Conservation (phyloP, 2,113 vertebrate species). For the Tachycineta bicolor region DNA sequence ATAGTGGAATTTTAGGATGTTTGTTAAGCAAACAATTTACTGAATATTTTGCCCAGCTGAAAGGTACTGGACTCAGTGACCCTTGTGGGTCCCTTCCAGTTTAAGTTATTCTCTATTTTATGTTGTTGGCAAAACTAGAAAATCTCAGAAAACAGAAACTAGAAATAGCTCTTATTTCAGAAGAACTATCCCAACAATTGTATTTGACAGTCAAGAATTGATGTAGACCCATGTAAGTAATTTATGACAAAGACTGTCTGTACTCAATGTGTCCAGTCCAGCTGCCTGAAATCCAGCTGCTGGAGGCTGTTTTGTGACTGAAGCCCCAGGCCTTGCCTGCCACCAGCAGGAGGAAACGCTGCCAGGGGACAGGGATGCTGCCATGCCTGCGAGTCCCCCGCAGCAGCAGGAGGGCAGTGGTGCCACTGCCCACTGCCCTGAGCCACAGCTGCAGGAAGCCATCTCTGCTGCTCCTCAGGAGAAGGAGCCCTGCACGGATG, state of each 20-base stretch:
- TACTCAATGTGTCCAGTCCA: background rate
- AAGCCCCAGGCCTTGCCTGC: background rate
- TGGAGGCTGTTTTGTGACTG: background rate
- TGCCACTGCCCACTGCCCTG: rapidly evolving
- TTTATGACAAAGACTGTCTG: background rate
- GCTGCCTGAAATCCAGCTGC: background rate
- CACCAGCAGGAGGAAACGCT: background rate
- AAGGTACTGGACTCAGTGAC: background rate
- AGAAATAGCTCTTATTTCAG: background rate
- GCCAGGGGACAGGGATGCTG: background rate
- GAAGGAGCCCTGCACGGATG: background rate
- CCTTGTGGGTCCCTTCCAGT: background rate
- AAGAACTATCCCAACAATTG: background rate
- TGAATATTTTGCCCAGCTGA: background rate
- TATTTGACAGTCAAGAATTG: background rate
- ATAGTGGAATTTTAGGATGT: background rate
- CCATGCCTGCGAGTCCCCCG: background rate
- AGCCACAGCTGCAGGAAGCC: background rate
- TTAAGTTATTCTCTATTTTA: background rate
- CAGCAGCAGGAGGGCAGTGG: rapidly evolving
- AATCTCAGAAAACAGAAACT: background rate
- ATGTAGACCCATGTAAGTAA: background rate
- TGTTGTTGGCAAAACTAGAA: background rate
- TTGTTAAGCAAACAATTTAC: background rate
- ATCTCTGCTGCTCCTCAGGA: background rate